phyloP scores from a whole-genome alignment of 2,797 vertebrate species.

The Hyperoplus immaculatus region DNA sequence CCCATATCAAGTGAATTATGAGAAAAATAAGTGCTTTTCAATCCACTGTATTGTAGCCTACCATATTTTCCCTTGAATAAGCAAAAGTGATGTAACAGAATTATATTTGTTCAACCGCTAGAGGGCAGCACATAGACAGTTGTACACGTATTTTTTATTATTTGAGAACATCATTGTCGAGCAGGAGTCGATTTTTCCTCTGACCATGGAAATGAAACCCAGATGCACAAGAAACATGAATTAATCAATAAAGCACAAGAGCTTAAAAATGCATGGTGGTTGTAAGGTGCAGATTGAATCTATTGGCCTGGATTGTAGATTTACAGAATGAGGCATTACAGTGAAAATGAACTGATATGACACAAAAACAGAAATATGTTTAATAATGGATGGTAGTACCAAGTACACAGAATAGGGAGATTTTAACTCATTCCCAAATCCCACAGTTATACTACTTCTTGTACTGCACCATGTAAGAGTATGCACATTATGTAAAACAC shows the following conservation, averaged over 20 bases:
- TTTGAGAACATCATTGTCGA: constrained; percentile 2
- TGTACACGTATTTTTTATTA: not conserved
- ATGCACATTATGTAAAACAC: not conserved
- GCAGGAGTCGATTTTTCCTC: constrained; percentile 3
- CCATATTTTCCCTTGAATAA: constrained; percentile 2
- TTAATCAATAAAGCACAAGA: not conserved
- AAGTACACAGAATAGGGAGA: not conserved
- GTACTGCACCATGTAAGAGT: constrained; percentile 4
- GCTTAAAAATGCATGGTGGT: not conserved
- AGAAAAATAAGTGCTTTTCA: not conserved
- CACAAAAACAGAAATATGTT: not conserved
- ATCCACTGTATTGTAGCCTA: not conserved
- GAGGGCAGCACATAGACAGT: constrained; percentile 45
- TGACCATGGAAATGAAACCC: not conserved
- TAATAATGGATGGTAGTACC: not conserved
- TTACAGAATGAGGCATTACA: not conserved
- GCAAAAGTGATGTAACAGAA: constrained; percentile 37
- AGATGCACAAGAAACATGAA: not conserved
- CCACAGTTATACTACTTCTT: not conserved
- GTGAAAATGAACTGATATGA: too few species aligned
- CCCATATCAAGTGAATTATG: not conserved
- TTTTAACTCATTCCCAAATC: not conserved
- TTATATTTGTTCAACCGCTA: constrained; percentile 11
- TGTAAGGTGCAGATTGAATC: not conserved
- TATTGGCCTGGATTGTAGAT: not conserved